Conservation (phyloP, 2,797 vertebrate genomes). For the Acanthopagrus latus region DNA sequence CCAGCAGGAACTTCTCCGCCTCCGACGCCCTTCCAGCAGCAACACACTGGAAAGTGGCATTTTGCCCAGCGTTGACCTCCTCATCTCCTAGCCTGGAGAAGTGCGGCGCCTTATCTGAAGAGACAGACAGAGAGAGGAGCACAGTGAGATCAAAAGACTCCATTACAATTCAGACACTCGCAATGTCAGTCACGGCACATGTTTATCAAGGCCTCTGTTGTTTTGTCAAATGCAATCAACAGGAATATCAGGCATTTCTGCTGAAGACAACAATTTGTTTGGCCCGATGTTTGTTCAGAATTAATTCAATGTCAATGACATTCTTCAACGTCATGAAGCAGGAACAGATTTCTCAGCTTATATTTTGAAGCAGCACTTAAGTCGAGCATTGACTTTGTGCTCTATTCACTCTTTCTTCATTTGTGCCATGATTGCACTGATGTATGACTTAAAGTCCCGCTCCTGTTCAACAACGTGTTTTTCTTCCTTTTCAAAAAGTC, state of each 20-base stretch:
- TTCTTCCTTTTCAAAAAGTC: too few species aligned
- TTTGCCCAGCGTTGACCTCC: slow-evolving; percentile 97
- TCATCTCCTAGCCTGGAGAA: slow-evolving; percentile 96
- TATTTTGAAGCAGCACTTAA: slow-evolving; percentile 1
- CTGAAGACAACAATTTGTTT: background rate
- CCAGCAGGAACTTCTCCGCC: slow-evolving; percentile 92
- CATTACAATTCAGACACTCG: slow-evolving; percentile 58
- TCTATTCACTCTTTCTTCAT: background rate
- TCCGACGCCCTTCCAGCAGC: slow-evolving; percentile 91
- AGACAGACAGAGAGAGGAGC: slow-evolving; percentile 48
- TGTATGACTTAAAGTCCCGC: too few species aligned
- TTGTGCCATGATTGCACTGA: background rate
- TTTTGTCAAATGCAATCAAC: slow-evolving; percentile 11
- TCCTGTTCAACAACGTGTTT: too few species aligned
- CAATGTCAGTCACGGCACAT: slow-evolving; percentile 35
- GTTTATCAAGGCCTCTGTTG: slow-evolving; percentile 22
- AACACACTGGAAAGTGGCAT: slow-evolving; percentile 96
- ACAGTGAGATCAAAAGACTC: slow-evolving; percentile 52
- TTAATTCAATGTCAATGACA: slow-evolving; percentile 6
- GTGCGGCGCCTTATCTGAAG: slow-evolving; percentile 94
- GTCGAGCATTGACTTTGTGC: background rate
- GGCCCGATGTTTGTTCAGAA: slow-evolving; percentile 17
- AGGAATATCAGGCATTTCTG: slow-evolving; percentile 26
- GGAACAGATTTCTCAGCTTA: slow-evolving; percentile 11
- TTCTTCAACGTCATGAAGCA: background rate